Conservation (phyloP, 2,113 vertebrate genomes). For the Tragelaphus scriptus region DNA sequence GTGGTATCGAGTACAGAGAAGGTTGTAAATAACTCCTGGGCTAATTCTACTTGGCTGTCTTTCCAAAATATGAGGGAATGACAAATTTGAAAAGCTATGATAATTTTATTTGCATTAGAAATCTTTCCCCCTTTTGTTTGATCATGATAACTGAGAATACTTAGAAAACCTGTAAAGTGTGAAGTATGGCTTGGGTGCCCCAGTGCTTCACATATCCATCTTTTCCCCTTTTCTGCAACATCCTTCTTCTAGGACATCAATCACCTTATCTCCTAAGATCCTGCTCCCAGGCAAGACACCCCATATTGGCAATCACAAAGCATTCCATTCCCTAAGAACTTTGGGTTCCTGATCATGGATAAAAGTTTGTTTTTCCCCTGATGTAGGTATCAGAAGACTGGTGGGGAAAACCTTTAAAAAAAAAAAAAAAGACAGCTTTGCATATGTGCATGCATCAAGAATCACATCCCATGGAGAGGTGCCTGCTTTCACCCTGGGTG, state of each 20-base stretch:
- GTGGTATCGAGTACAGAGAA: not conserved
- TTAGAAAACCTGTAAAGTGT: not conserved
- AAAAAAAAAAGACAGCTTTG: not conserved
- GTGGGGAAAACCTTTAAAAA: not conserved
- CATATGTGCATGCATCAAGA: not conserved
- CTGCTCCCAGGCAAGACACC: not conserved
- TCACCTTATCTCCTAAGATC: not conserved
- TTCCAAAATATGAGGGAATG: not conserved
- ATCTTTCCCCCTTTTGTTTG: not conserved
- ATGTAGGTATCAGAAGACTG: not conserved
- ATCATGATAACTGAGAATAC: not conserved
- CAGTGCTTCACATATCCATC: not conserved
- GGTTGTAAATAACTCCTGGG: not conserved
- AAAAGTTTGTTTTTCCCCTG: not conserved
- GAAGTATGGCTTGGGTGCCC: not conserved
- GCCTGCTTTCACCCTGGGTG: not conserved
- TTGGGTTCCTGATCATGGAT: not conserved
- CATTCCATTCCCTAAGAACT: not conserved
- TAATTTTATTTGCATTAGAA: not conserved
- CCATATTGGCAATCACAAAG: not conserved
- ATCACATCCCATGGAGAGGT: not conserved
- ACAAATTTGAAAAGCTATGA: not conserved
- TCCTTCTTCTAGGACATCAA: not conserved
- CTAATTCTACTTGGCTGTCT: not conserved
- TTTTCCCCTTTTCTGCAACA: not conserved